Conservation (phyloP, 2,888 invertebrate species). For the Stegophylla sp. region DNA sequence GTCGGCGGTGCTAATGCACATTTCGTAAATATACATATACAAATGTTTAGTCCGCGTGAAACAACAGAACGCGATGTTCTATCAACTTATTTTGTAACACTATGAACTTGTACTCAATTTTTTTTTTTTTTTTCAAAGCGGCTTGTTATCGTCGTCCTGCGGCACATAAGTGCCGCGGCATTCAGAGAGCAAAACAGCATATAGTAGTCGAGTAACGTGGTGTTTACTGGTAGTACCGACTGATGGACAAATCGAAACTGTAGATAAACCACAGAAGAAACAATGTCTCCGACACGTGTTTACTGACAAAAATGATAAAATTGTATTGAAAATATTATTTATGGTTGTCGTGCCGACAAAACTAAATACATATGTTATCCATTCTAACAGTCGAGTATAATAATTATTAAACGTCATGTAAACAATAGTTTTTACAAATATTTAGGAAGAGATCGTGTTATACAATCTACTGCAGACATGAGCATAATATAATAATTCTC, state of each 20-base stretch:
- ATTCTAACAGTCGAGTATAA: neutral
- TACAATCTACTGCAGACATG: neutral
- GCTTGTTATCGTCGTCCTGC: neutral
- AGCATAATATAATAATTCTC: neutral
- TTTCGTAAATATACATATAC: neutral
- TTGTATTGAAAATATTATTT: conserved; percentile 36
- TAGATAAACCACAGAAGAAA: conserved; percentile 5
- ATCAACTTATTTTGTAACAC: neutral
- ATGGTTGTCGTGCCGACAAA: neutral
- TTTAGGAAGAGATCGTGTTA: neutral
- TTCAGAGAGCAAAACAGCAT: neutral
- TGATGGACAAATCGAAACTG: conserved; percentile 28
- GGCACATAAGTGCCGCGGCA: neutral
- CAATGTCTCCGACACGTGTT: conserved; percentile 39
- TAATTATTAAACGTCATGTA: conserved; percentile 1
- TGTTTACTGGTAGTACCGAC: conserved; percentile 22
- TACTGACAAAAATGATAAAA: conserved; percentile 51
- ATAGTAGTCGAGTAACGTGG: neutral
- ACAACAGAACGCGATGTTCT: conserved; percentile 29
- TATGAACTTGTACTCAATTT: neutral
- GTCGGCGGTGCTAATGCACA: conserved; percentile 26
- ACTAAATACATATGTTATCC: conserved; percentile 12
- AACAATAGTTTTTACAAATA: conserved; percentile 4
- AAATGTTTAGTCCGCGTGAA: conserved; percentile 39
- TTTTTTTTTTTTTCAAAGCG: conserved; percentile 9